These are phyloP conservation scores for Orussus abietinus DNA, from an alignment of 1,140 invertebrate genomes.

Conservation along the genomic window DNA sequence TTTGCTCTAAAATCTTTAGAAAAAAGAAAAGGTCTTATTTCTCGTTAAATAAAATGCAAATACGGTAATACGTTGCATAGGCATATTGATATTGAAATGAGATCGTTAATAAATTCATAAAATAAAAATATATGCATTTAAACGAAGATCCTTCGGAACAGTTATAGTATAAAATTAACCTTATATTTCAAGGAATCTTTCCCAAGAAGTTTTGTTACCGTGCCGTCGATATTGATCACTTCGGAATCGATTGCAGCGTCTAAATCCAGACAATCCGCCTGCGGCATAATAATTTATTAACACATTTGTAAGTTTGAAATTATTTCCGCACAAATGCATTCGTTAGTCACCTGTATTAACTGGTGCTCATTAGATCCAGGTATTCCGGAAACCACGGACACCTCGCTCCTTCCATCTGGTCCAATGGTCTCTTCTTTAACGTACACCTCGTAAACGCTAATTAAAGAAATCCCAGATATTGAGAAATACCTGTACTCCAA, in stretches of 20 bases:
- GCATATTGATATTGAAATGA: too few species aligned
- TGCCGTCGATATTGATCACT: slow-evolving; percentile 27
- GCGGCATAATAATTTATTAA: slow-evolving; percentile 4
- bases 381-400: slow-evolving; percentile 20
- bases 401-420: slow-evolving; percentile 15
- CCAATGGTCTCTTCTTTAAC: slow-evolving; percentile 33
- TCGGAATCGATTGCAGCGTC: slow-evolving; percentile 28
- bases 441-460: slow-evolving; percentile 42
- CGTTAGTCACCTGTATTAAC: slow-evolving; percentile 34
- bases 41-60: too few species aligned
- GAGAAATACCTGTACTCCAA: neutral
- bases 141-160: slow-evolving; percentile 4
- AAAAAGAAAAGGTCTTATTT: too few species aligned
- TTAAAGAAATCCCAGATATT: slow-evolving; percentile 5
- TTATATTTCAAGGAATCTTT: slow-evolving; percentile 32
- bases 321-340: slow-evolving; percentile 2
- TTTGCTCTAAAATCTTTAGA: slow-evolving; percentile 27
- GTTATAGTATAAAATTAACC: slow-evolving; percentile 19
- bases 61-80: too few species aligned
- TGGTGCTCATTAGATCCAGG: slow-evolving; percentile 23
- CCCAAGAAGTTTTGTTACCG: slow-evolving; percentile 26
- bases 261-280: slow-evolving; percentile 29
- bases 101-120: neutral
- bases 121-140: slow-evolving; percentile 9
- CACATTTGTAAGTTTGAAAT: slow-evolving; percentile 12